Evolutionary conservation across 1,140 invertebrate species (phyloP), one percentile per base, ranked within the genome.

Genomic region (Metopolophium dirhodum): DNA sequence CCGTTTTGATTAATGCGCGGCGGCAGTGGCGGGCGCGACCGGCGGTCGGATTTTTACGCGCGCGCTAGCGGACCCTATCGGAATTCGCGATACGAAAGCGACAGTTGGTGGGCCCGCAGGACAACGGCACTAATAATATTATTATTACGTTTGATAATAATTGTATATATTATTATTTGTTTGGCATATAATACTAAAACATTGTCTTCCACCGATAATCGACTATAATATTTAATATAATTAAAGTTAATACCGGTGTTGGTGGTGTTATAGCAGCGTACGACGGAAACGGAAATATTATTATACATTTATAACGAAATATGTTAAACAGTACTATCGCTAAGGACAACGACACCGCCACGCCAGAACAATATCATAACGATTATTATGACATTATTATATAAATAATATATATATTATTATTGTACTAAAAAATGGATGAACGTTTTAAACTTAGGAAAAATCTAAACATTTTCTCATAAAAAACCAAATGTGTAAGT

Each of bases 1-100:
- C 45, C 45, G 85, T 87, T 87, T 87, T 47, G 85, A 87, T 87
- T 87, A 87, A 87, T 87, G 47, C 47, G 86, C 86, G 86, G 86
- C 47, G 86, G 86, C 47, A 47, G 47, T 47, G 47, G 86, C 41
- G 11, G 30, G 30, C 45, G 86, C 41, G 85, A 86, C 41, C 85
- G 86, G 22, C 41, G 45, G 45, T 26, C 45, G 86, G 47, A 88
- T 88, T 88, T 88, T 49, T 49, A 49, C 86, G 47, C 86, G 86
- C 47, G 47, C 45, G 41, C 23, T 68, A 26, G 83, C 45, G 35
- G 45, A 8, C 30, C 61, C 30, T 35, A 35, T 77, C 61, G 61
- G 26, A 51, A 88, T 49, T 88, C 47, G 86, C 18, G 23, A 45
- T 7, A 26, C 57, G 30, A 77, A 77, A 77, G 61, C 61, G 30